These are phyloP conservation scores for Periphyllus acericola DNA, from an alignment of 2,888 invertebrate genomes.

Conservation along the genomic window DNA sequence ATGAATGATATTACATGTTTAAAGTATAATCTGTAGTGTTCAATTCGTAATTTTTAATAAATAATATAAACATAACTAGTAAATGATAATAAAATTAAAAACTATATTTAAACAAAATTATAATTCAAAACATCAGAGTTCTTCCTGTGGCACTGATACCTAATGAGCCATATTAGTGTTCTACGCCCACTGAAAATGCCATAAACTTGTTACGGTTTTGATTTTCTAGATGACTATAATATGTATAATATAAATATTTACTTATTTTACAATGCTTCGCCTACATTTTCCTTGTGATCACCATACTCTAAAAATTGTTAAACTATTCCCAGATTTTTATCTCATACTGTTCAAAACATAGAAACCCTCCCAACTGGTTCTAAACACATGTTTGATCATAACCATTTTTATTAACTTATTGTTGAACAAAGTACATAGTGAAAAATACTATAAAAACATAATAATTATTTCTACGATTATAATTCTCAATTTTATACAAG, in stretches of 20 bases:
- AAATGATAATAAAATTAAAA: neutral
- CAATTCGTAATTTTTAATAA: neutral
- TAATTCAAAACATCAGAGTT: neutral
- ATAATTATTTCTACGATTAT: constrained; percentile 32
- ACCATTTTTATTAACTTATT: neutral
- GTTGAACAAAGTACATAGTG: neutral
- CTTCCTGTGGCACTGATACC: neutral
- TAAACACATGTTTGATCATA: neutral
- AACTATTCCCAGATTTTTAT: neutral
- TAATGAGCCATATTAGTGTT: too few species aligned
- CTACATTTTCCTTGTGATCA: too few species aligned
- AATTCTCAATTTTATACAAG: constrained; percentile 6
- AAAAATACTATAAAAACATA: neutral
- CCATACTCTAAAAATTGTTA: neutral
- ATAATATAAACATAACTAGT: neutral
- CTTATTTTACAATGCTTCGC: neutral
- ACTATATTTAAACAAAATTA: neutral
- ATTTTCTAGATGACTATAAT: neutral
- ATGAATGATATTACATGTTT: too few species aligned
- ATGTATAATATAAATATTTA: neutral
- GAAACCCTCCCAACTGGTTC: neutral
- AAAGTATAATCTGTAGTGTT: too few species aligned
- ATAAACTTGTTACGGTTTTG: neutral
- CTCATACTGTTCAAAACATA: neutral
- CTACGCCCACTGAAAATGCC: too few species aligned